A percentile compares a stretch with the other conserved stretches of the same genome.
phyloP scores from a whole-genome alignment of 2,888 invertebrate genomes.

The Erebia epiphron region DNA sequence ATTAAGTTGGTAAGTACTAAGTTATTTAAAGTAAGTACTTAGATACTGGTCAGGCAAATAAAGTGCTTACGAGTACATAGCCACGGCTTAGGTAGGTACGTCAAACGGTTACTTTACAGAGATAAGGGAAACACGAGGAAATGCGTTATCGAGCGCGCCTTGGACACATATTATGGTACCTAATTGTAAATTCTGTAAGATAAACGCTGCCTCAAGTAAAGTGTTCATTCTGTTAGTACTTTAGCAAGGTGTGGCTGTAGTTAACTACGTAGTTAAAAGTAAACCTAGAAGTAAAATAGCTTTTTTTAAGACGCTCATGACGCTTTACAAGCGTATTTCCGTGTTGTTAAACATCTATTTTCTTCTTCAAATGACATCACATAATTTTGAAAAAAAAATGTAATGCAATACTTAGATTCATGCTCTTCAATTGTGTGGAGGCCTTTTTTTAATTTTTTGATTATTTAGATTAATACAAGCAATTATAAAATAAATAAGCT shows the following conservation, averaged over 20 bases:
- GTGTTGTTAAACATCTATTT: too few species aligned
- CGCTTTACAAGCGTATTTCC: too few species aligned
- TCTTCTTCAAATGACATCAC: too few species aligned
- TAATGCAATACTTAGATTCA: too few species aligned
- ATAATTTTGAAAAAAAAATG: too few species aligned
- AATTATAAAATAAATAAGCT: too few species aligned
- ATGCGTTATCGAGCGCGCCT: conserved; percentile 11
- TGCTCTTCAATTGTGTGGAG: too few species aligned
- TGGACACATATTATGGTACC: conserved; percentile 1
- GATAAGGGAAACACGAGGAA: conserved; percentile 27
- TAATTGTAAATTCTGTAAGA: background rate
- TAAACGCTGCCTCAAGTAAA: conserved; percentile 1
- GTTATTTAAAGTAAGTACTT: background rate
- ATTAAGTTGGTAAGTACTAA: too few species aligned
- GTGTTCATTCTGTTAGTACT: background rate
- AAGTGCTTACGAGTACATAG: conserved; percentile 1
- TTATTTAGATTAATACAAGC: too few species aligned
- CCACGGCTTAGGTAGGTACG: background rate
- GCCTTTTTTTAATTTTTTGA: too few species aligned
- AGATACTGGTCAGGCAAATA: background rate
- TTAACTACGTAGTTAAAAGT: background rate
- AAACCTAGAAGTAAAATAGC: background rate
- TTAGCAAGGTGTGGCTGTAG: background rate
- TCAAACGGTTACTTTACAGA: conserved; percentile 18
- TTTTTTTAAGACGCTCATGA: too few species aligned